Conservation (phyloP, 2,113 vertebrate species). For the Actenoides hombroni region DNA sequence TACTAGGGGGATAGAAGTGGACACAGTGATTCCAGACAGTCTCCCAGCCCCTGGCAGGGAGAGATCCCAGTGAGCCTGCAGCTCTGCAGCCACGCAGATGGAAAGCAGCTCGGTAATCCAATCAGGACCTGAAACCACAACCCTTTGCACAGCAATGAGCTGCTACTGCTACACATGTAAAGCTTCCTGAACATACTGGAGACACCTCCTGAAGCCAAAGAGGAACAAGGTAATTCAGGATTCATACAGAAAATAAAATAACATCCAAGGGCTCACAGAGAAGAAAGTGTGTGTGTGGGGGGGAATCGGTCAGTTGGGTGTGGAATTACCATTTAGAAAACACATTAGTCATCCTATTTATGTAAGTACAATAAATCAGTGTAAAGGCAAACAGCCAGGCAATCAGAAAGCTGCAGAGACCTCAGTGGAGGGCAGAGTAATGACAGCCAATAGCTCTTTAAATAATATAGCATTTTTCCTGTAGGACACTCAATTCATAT, state of each 20-base stretch:
- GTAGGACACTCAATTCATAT: background rate
- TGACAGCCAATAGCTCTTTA: constrained; percentile 31
- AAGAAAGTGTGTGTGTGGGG: background rate
- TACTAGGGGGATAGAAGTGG: background rate
- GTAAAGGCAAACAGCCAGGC: background rate
- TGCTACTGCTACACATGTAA: background rate
- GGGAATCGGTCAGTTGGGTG: background rate
- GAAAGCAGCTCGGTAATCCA: background rate
- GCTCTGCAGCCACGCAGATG: background rate
- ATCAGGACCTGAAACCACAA: background rate
- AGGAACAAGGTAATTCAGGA: background rate
- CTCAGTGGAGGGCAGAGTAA: constrained; percentile 24
- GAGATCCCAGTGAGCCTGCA: background rate
- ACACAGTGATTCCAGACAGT: background rate
- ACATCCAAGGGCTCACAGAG: background rate
- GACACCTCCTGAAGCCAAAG: background rate
- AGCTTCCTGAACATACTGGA: background rate
- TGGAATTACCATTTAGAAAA: background rate
- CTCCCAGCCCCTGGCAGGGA: background rate
- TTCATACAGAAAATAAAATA: background rate
- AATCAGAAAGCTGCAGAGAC: background rate
- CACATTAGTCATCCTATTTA: background rate
- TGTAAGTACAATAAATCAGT: background rate
- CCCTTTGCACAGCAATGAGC: background rate
- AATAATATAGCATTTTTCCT: constrained; percentile 44